A percentile compares a stretch with the other conserved stretches of the same genome.
These are phyloP conservation scores for Choreutis nemorana DNA, from an alignment of 2,888 invertebrate species.

Conservation along the genomic window DNA sequence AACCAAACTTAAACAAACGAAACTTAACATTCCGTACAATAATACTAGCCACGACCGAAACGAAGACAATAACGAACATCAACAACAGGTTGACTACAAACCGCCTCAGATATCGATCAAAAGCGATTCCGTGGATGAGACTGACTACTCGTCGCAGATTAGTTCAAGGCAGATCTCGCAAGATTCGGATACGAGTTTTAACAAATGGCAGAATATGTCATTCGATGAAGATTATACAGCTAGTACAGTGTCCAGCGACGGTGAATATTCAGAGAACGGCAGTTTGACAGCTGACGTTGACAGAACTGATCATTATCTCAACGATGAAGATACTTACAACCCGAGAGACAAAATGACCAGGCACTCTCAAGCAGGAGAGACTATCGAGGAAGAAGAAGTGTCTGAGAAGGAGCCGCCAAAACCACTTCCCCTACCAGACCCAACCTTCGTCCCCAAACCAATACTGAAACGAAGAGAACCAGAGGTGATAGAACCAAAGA, in stretches of 20 bases:
- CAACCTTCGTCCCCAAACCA: constrained; percentile 80
- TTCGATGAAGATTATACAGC: constrained; percentile 71
- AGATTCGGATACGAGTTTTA: constrained; percentile 33
- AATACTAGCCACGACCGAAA: constrained; percentile 12
- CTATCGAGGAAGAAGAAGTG: constrained; percentile 42
- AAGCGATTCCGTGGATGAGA: constrained; percentile 36
- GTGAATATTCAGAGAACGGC: constrained; percentile 46
- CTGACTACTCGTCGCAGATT: constrained; percentile 28
- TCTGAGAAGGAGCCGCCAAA: constrained; percentile 68
- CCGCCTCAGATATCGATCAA: constrained; percentile 34
- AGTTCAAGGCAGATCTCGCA: constrained; percentile 28
- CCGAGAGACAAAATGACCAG: constrained; percentile 63
- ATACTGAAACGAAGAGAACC: constrained; percentile 73
- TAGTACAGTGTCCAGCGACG: constrained; percentile 67
- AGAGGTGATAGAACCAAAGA: constrained; percentile 24
- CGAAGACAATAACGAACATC: not conserved
- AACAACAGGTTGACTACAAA: not conserved
- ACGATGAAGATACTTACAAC: constrained; percentile 74
- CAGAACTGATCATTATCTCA: constrained; percentile 32
- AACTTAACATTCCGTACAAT: constrained; percentile 46
- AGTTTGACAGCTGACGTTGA: constrained; percentile 42
- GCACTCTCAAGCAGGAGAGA: constrained; percentile 26
- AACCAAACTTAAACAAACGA: constrained; percentile 19
- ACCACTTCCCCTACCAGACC: constrained; percentile 71
- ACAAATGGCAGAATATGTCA: constrained; percentile 55